Evolutionary conservation across 2,888 invertebrate species (phyloP).

Genomic region (Stenodera caucasica): DNA sequence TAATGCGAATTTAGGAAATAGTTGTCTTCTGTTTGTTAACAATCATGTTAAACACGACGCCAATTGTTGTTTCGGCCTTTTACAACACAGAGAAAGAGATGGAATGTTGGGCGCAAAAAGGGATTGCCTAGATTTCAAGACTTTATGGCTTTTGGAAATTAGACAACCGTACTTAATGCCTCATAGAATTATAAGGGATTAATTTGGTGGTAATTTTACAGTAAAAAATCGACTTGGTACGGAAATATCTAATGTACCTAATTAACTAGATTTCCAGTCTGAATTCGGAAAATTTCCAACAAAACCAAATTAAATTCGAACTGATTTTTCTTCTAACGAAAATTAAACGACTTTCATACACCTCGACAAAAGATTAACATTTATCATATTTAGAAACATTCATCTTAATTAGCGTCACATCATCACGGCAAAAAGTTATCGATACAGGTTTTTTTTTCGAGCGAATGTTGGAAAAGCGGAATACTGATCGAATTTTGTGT

Average conservation of each 20-base stretch:
- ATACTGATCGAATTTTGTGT: too few relatives aligned
- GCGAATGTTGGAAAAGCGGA: too few relatives aligned
- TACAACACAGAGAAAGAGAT: background rate
- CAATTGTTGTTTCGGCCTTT: slow-evolving; percentile 21
- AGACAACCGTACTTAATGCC: slow-evolving; percentile 27
- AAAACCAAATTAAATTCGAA: background rate
- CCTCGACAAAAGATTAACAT: background rate
- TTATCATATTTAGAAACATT: slow-evolving; percentile 10
- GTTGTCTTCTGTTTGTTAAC: too few relatives aligned
- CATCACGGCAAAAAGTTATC: slow-evolving; percentile 9
- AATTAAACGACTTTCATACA: too few relatives aligned
- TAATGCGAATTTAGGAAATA: too few relatives aligned
- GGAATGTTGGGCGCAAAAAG: background rate
- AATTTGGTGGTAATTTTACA: slow-evolving; percentile 20
- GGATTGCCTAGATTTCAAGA: background rate
- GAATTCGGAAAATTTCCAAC: background rate
- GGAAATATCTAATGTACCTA: background rate
- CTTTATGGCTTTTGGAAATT: slow-evolving; percentile 22
- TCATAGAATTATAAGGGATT: slow-evolving; percentile 26
- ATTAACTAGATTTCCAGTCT: background rate
- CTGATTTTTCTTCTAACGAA: too few relatives aligned
- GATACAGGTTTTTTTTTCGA: background rate
- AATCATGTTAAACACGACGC: slow-evolving; percentile 28
- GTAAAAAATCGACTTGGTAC: slow-evolving; percentile 22
- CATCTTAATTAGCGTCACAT: slow-evolving; percentile 19